A percentile compares a stretch with the other conserved stretches of the same genome.
These are phyloP conservation scores for Anagrus nilaparvatae DNA, from an alignment of 1,140 invertebrate genomes.

Conservation along the genomic window DNA sequence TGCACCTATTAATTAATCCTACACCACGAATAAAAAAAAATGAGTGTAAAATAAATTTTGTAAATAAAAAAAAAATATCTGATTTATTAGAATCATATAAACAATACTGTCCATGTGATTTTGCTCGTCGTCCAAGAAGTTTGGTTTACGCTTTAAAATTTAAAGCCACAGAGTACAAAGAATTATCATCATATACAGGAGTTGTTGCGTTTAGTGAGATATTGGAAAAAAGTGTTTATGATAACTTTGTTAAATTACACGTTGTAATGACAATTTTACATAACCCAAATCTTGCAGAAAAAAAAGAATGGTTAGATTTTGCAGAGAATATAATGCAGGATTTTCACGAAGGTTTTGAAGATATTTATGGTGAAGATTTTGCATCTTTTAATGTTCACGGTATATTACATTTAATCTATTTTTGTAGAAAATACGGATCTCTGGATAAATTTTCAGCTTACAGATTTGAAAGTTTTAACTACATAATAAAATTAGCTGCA, in stretches of 20 bases:
- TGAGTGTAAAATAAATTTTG: neutral
- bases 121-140: constrained; percentile 9
- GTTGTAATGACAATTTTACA: constrained; percentile 17
- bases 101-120: constrained; percentile 10
- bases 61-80: constrained; percentile 1
- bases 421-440: constrained; percentile 3
- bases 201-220: constrained; percentile 6
- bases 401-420: constrained; percentile 4
- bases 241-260: constrained; percentile 12
- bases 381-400: constrained; percentile 8
- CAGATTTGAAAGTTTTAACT: constrained; percentile 7
- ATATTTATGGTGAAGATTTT: neutral
- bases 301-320: neutral
- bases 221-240: constrained; percentile 5
- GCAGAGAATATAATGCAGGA: constrained; percentile 1
- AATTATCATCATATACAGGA: constrained; percentile 14
- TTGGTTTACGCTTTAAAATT: constrained; percentile 9
- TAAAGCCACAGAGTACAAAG: constrained; percentile 17
- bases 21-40: constrained; percentile 6
- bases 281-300: constrained; percentile 1
- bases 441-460: constrained; percentile 8
- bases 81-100: neutral
- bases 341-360: neutral
- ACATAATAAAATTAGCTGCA: neutral
- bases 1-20: too few species aligned